Conservation (phyloP, 2,888 invertebrate genomes). For the Zaprionus lineosus region DNA sequence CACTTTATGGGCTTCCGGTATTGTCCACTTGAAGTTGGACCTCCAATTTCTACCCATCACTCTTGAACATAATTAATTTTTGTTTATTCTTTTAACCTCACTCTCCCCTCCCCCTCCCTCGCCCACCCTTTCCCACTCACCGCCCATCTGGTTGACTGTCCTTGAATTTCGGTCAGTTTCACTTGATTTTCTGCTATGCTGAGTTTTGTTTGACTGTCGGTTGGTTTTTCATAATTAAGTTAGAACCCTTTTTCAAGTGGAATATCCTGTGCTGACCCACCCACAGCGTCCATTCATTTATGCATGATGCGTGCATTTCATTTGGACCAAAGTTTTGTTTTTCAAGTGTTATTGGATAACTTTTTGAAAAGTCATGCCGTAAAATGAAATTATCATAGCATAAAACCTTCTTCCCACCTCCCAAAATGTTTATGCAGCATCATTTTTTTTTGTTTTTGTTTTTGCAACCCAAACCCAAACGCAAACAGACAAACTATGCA, state of each 20-base stretch:
- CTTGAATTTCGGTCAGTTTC: conserved; percentile 36
- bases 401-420: conserved; percentile 7
- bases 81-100: conserved; percentile 2
- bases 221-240: conserved; percentile 64
- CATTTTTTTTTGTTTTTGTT: no score
- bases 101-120: neutral
- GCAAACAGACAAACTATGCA: conserved; percentile 4
- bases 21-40: conserved; percentile 48
- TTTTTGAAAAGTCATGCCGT: conserved; percentile 57
- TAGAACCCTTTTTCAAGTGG: conserved; percentile 66
- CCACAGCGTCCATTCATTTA: conserved; percentile 46
- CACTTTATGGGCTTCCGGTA: conserved; percentile 41
- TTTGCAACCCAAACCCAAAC: no score
- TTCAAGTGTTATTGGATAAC: conserved; percentile 63
- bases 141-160: no score
- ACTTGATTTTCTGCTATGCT: conserved; percentile 66
- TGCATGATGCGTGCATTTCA: conserved; percentile 58
- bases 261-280: conserved; percentile 27
- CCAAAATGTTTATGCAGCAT: conserved; percentile 38
- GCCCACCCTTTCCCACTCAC: neutral
- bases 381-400: conserved; percentile 55
- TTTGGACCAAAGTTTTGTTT: conserved; percentile 56
- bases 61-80: conserved; percentile 1
- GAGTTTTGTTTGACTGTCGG: conserved; percentile 22
- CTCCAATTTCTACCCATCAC: conserved; percentile 26